Base-by-base conservation (phyloP, 2,113 vertebrate genomes). In the Trogon surrucura region DNA sequence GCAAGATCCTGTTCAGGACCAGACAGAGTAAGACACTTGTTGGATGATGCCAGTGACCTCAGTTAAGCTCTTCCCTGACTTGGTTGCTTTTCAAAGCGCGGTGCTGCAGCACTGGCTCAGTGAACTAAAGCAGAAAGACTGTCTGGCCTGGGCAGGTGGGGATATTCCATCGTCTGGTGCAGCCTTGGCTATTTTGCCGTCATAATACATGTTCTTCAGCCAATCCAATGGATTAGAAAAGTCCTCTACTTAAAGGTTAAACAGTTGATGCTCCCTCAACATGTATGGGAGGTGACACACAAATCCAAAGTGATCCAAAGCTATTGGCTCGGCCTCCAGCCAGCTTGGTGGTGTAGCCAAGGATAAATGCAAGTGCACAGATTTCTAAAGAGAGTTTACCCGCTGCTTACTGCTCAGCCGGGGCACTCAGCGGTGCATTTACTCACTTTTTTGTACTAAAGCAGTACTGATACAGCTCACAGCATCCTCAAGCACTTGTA, bases 401-500 rank as follows among this genome's bases (percentile, higher is more conserved):
- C 94, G 72, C 61, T 5, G 26, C 83, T 86, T 72, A 9, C 91
- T 79, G 93, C 95, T 92, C 95, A 92, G 89, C 86, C 91, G 67
- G 91, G 53, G 80, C 93, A 38, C 94, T 93, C 93, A 87, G 93
- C 19, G 0, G 86, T 87, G 95, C 93, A 69, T 95, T 95, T 87
- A 95, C 91, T 85, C 89, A 34, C 93, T 91, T 89, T 92, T 97
- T 88, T 95, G 94, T 81, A 0, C 83, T 79, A 87, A 93, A 79
- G 89, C 80, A 61, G 60, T 21, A 11, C 90, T n/a, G 89, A 88
- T 91, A 71, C 75, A 93, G 92, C 93, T 96, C 93, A 92, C 95
- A 92, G 95, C 96, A 79, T 91, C 88, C 95, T 91, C 56, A 6
- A 88, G 91, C 95, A 67, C 75, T 79, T 80, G 69, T 83, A 69